Base-by-base conservation (phyloP, 2,888 invertebrate genomes). In the Julus scanicus region DNA sequence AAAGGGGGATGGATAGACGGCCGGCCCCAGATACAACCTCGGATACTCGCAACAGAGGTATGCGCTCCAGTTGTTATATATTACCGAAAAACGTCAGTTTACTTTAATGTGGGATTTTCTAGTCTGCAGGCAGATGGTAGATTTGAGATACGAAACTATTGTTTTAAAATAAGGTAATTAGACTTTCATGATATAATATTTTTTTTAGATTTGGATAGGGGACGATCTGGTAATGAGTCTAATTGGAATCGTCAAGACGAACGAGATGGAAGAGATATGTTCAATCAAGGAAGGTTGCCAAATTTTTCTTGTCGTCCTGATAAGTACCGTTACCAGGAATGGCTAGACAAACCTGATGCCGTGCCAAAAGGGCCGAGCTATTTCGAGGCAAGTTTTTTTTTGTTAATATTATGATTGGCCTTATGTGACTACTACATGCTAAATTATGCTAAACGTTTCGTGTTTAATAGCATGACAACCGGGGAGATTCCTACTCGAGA, bases 281-380 rank as follows among this genome's bases (percentile, higher is more conserved):
- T 80, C 80, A 80, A 49, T 48, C 85, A 85, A 44, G 83, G 53
- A 49, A 89, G 86, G 39, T 40, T 90, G 17, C 88, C 90, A 49
- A 89, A 90, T 85, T 90, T 89, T 89, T 89, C 90, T 44, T 88
- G 88, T 9, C 87, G 89, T 49, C 88, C 90, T 90, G 91, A 91
- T 87, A 91, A 91, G 87, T 91, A 91, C 89, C 87, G 89, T 84
- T 91, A 90, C 85, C 90, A 91, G 44, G 90, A 90, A 39, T 91
- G 91, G 91, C 89, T 90, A 87, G 90, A 91, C 44, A 90, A 91
- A 53, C 91, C 91, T 17, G 91, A 91, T 80, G 90, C 90, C 86
- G 90, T 91, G 9, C 91, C 91, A 1, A 91, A 90, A 89, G 91
- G 91, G 20, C 89, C 90, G 11, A 91, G 91, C 87, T 91, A 91